phyloP scores from a whole-genome alignment of 2,113 vertebrate genomes.

The Oriolus oriolus region DNA sequence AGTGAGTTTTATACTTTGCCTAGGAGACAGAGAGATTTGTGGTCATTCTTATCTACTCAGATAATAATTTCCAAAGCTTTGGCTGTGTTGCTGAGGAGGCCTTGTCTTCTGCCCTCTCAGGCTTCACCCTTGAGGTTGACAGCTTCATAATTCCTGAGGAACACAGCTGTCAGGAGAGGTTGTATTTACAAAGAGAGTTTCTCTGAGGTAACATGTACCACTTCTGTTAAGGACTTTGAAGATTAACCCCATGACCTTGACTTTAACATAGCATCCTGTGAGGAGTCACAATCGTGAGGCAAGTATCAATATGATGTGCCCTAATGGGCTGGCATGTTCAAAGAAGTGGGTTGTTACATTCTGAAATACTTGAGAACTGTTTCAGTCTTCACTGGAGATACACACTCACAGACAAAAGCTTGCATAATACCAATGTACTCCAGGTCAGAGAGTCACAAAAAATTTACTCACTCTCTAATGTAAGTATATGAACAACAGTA shows the following conservation, averaged over 20 bases:
- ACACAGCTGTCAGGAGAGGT: slow-evolving; percentile 54
- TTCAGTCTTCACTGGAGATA: neutral
- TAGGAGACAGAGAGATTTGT: slow-evolving; percentile 51
- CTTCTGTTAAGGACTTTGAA: slow-evolving; percentile 47
- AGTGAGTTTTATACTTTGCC: neutral
- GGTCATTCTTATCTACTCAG: slow-evolving; percentile 47
- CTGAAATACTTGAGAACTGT: neutral
- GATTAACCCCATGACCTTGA: slow-evolving; percentile 57
- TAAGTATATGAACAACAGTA: neutral
- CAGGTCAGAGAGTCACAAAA: neutral
- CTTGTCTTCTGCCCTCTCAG: slow-evolving; percentile 33
- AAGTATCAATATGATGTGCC: neutral
- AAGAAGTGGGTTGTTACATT: neutral
- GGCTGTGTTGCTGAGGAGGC: slow-evolving; percentile 27
- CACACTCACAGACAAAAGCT: neutral
- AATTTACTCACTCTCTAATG: neutral
- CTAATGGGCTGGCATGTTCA: neutral
- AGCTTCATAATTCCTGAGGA: slow-evolving; percentile 63
- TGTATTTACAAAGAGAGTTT: slow-evolving; percentile 44
- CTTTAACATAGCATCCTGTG: slow-evolving; percentile 10
- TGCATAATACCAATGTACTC: neutral
- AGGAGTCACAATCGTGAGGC: slow-evolving; percentile 7
- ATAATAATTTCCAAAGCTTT: slow-evolving; percentile 60
- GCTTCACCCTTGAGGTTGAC: slow-evolving; percentile 62
- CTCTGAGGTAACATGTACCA: slow-evolving; percentile 46